Base-by-base conservation (phyloP, 2,888 invertebrate species). In the Nipponacmea schrenckii region DNA sequence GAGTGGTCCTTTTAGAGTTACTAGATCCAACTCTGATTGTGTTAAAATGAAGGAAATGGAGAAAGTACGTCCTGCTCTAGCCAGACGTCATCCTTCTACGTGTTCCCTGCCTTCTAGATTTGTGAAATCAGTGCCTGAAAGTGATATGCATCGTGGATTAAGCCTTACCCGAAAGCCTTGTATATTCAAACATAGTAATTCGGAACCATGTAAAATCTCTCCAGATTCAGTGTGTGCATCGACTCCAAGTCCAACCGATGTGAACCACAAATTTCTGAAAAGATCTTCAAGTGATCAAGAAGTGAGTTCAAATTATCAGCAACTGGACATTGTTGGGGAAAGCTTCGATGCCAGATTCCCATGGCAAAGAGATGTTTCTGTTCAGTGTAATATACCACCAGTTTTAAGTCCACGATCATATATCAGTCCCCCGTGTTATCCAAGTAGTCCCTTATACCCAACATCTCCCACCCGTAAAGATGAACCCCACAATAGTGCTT, bases 321-420 rank as follows among this genome's bases (percentile, higher is more conserved):
- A 81, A 10, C 75, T 83, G 67, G 85, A 86, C 74, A 84, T 86
- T 65, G 81, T 84, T 39, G 85, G 85, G 0, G 85, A 84, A 74
- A 81, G 81, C 69, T 81, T 79, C 68, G 80, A 81, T 45, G 81
- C 84, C 17, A 70, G 84, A 56, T 86, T 79, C 70, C 86, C 86
- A 17, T 86, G 86, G 86, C 86, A 86, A 77, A 76, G 83, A 12
- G 85, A 86, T 71, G 81, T 84, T 20, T 79, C 81, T 2, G 80
- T 83, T 15, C 86, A 86, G 74, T 86, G 85, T 67, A 75, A 81
- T 68, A 75, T 84, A 24, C 20, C 45, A 4, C 46, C 56, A 24
- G 56, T 56, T 20, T 20, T 24, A 20, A 56, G 56, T 14, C 48
- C 67, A 45, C 8, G 46, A 27, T 48, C n/a, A n/a, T 24, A 10